Evolutionary conservation across 2,888 invertebrate genomes (phyloP).

Genomic region (Allygus modestus): DNA sequence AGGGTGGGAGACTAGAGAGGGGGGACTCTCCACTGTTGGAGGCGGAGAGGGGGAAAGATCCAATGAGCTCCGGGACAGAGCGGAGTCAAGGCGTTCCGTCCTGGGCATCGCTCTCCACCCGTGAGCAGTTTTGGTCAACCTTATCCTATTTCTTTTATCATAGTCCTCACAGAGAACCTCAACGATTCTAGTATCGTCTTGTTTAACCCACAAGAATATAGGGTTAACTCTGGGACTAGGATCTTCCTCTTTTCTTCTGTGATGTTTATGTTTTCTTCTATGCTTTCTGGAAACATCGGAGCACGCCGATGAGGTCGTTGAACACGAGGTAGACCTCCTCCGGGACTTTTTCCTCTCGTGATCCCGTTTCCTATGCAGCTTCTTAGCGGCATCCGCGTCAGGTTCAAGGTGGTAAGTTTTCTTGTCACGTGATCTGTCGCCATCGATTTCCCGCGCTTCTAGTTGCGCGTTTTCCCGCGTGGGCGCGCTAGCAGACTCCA

Average conservation of each 20-base stretch:
- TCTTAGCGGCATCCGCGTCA: conserved; percentile 73
- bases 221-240: conserved; percentile 85
- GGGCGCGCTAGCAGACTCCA: conserved; percentile 71
- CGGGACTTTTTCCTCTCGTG: conserved; percentile 72
- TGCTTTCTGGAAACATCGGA: conserved; percentile 71
- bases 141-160: conserved; percentile 90
- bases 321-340: conserved; percentile 73
- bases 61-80: conserved; percentile 59
- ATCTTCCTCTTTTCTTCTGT: conserved; percentile 71
- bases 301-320: conserved; percentile 69
- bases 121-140: conserved; percentile 87
- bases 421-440: conserved; percentile 67
- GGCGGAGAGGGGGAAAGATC: conserved; percentile 48
- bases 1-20: conserved; percentile 57
- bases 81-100: conserved; percentile 78
- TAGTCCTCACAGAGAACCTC: conserved; percentile 93
- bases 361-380: conserved; percentile 75
- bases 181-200: conserved; percentile 87
- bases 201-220: conserved; percentile 91
- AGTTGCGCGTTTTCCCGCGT: conserved; percentile 72
- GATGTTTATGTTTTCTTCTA: conserved; percentile 74
- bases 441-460: conserved; percentile 71
- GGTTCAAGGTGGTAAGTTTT: conserved; percentile 62
- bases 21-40: conserved; percentile 40
- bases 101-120: conserved; percentile 91